Evolutionary conservation across 1,140 invertebrate genomes (phyloP).

Genomic region (Lucilia sericata): DNA sequence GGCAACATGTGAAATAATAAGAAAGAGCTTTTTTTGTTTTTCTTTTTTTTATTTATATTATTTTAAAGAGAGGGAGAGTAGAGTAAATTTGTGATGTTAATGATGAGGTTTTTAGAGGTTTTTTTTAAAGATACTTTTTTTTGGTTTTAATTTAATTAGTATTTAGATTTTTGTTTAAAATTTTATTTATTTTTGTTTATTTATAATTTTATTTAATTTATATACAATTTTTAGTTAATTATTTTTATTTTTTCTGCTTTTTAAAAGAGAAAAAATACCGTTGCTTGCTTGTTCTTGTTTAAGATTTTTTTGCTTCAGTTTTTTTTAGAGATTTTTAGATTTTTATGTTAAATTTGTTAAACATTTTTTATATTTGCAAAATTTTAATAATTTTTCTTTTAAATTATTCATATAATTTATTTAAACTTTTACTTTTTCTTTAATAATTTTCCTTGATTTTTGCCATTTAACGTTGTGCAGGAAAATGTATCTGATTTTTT

Average conservation of each 20-base stretch:
- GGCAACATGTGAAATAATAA: slow-evolving; percentile 4
- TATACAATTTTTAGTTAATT: background rate
- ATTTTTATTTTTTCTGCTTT: background rate
- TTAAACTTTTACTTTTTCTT: slow-evolving; percentile 21
- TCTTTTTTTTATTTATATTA: background rate
- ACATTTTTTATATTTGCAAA: background rate
- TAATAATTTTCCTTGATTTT: background rate
- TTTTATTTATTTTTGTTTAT: background rate
- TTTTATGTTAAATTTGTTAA: background rate
- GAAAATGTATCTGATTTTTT: slow-evolving; percentile 29
- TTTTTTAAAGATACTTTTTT: background rate
- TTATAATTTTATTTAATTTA: background rate
- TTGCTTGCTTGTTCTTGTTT: background rate
- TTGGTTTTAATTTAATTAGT: slow-evolving; percentile 20
- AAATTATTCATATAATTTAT: slow-evolving; percentile 1
- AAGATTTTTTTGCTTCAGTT: background rate
- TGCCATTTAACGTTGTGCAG: background rate
- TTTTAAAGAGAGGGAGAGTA: background rate
- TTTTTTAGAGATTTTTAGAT: background rate
- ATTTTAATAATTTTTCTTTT: background rate
- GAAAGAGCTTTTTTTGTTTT: slow-evolving; percentile 9
- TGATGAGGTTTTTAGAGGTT: background rate
- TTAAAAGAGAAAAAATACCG: slow-evolving; percentile 18
- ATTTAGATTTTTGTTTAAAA: background rate
- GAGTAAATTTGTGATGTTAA: background rate